Base-by-base conservation (phyloP, 35 echinoderm and acorn worm species). In the Diadema setosum region DNA sequence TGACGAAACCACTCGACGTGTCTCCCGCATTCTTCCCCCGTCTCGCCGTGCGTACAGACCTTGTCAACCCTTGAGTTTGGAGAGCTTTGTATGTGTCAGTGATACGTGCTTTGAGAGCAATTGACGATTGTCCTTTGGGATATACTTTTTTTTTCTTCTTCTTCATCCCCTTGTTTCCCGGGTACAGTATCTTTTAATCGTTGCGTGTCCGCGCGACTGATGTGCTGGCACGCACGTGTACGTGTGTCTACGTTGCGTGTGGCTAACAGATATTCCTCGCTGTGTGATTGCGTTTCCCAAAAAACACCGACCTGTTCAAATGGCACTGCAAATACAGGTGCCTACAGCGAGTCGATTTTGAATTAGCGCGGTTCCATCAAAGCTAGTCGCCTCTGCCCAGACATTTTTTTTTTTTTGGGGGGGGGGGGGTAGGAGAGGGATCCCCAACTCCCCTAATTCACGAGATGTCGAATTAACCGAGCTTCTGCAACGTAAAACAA, bases 321-420 rank as follows among this genome's bases (percentile, higher is more conserved):
- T 78, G 73, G 73, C 73, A 78, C 37, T 78, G 73, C 40, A 78
- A 78, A 78, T 44, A 78, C 73, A 78, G 73, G 40, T 78, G 73
- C 40, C 29, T 5, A 9, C 11, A 4, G 73, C 29, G n/a, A 42
- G 73, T 78, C 73, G 73, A 78, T 44, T 44, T 44, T n/a, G 36
- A 39, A 39, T 42, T 35, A 78, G 24, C 33, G 73, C 27, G 30
- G 73, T 35, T 42, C 73, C 73, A 78, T 78, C 73, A 78, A 35
- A 36, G 27, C n/a, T n/a, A n/a, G n/a, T n/a, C n/a, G n/a, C n/a
- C n/a, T n/a, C n/a, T n/a, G n/a, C n/a, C n/a, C n/a, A n/a, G n/a
- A n/a, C n/a, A n/a, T n/a, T n/a, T n/a, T n/a, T n/a, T n/a, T n/a
- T n/a, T n/a, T n/a, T n/a, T n/a, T n/a, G n/a, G n/a, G n/a, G n/a